Evolutionary conservation across 1,140 invertebrate species (phyloP), one percentile per base, ranked within the genome.

Genomic region (Diorhabda sublineata): DNA sequence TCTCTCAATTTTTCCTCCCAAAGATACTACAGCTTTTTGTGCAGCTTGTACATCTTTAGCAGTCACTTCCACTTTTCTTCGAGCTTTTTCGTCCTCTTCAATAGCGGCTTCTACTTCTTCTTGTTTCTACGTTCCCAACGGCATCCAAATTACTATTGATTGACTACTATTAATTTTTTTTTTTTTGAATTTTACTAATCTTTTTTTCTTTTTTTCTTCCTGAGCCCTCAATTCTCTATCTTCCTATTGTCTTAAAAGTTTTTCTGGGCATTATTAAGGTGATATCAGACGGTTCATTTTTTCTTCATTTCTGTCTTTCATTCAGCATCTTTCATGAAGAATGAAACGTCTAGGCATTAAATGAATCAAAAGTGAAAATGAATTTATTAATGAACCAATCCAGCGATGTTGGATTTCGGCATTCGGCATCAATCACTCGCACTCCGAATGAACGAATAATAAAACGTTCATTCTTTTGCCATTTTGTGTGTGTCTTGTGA

Each of bases 161-260:
- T 70, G n/a, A n/a, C n/a, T n/a, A n/a, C 94, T 88, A 85, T 98
- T 97, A 75, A 95, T 95, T 83, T 99, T 96, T 79, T 99, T 96
- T 79, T 97, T 96, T 76, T 99, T 95, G 84, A 98, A 99, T 80
- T 99, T 96, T 81, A 98, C 89, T 71, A n/a, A n/a, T n/a, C n/a
- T 87, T 75, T 93, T 93, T 75, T 97, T 96, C 64, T 95, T 95
- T 68, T 95, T 86, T 82, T 99, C 97, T 84, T 99, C 96, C 78
- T 98, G 96, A 44, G 94, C 95, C 74, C 92, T 88, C 68, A 99
- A 83, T 84, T 99, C 98, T 45, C 97, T 85, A 82, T 99, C 97
- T 84, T 99, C 98, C 81, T 99, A 99, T 79, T 99, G 96, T 9
- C 97, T 89, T 77, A 99, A 99, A 83, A 99, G 98, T 61, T 90